Evolutionary conservation across 2,797 vertebrate genomes (phyloP), one percentile per base, ranked within the genome.

Genomic region (Pipistrellus nathusii): DNA sequence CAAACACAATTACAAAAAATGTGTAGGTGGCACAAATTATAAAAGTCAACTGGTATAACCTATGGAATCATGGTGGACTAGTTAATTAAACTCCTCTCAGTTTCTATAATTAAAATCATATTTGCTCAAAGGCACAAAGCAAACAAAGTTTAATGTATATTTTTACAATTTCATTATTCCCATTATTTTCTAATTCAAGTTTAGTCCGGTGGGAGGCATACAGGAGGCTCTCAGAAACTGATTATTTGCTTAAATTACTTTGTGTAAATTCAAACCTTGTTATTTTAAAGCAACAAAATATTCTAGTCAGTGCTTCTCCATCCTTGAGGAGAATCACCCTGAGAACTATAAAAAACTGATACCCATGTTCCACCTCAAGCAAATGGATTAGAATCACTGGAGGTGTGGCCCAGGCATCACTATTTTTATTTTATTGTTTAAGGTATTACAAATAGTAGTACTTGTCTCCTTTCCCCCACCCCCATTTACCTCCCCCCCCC

Each of bases 81-180:
- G 44, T 44, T 44, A 44, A 44, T 44, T 44, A 44, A 11, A 11
- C 44, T 44, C 10, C 44, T 44, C 44, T 85, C 35, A 23, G 21
- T 78, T 90, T 78, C 75, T 91, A 86, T 86, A 59, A 69, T 72
- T 83, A 93, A 89, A 93, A 81, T 62, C 7, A 9, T 53, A 66
- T 76, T 86, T 91, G 66, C 46, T 84, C 32, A 93, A 89, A 93
- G 41, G 18, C n/a, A 95, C 46, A 93, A 88, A 92, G 20, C 68
- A 84, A 92, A 35, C 32, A 12, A 80, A 95, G 30, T 72, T 84
- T 69, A 73, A 77, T 53, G 76, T 71, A 76, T 95, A 91, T 53
- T 85, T 93, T 92, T 55, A 48, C 12, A 93, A 81, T 48, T 77
- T 88, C 44, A 91, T 21, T 81, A 89, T 91, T 91, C n/a, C 32